Base-by-base conservation (phyloP, 2,888 invertebrate species). In the Eulithis testata region DNA sequence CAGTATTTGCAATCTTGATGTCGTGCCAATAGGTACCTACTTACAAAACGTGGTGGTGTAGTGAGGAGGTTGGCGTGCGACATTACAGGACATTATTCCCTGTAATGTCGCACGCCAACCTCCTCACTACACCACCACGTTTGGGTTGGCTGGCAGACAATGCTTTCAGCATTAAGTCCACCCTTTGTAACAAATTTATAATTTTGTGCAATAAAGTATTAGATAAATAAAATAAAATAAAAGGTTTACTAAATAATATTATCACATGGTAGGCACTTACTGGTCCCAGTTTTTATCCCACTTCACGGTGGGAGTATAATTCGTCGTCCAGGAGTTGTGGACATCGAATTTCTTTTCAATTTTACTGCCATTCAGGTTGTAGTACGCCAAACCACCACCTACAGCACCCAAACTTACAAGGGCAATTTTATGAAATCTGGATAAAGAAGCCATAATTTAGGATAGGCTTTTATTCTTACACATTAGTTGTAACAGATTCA, bases 201-300 rank as follows among this genome's bases (percentile, higher is more conserved):
- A n/a, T n/a, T n/a, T n/a, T n/a, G n/a, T n/a, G n/a, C n/a, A n/a
- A n/a, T n/a, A n/a, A n/a, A n/a, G n/a, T n/a, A n/a, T n/a, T n/a
- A n/a, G n/a, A n/a, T n/a, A n/a, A n/a, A n/a, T n/a, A n/a, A n/a
- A n/a, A n/a, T n/a, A n/a, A n/a, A n/a, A n/a, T n/a, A n/a, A n/a
- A 3, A 31, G 31, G 31, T 31, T 6, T 31, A 31, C 31, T 3
- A 47, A 8, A 14, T 47, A 8, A 2, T 14, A 14, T 0, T 45
- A 6, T 6, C 44, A 45, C 44, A 31, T 31, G 6, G 31, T 5
- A 31, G 31, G 37, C 67, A 91, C 94, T 94, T 93, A 96, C 96
- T 95, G 96, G 86, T 98, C 98, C 98, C 98, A 98, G 88, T 98
- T 97, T 60, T 90, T 92, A 76, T 98, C 96, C 98, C 98, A 98